phyloP scores from a whole-genome alignment of 2,113 vertebrate genomes.

The Ceyx margarethae region DNA sequence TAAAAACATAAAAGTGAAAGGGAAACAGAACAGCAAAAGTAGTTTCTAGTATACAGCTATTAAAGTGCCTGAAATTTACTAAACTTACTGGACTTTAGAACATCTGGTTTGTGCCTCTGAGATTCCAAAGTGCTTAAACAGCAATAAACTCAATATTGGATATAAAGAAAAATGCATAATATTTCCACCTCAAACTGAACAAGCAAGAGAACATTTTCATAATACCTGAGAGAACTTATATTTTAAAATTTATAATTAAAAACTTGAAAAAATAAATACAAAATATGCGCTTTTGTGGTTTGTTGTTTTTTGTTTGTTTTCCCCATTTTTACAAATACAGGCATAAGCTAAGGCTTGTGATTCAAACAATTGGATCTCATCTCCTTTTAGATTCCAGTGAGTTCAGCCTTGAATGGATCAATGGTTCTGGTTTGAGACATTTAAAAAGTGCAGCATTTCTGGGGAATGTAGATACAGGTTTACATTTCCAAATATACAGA shows the following conservation, averaged over 20 bases:
- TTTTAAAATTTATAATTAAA: not conserved
- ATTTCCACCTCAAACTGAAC: not conserved
- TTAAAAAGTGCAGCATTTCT: not conserved
- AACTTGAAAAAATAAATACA: not conserved
- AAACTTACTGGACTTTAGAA: conserved; percentile 28
- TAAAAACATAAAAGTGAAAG: conserved; percentile 55
- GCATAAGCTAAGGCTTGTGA: not conserved
- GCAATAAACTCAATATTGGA: not conserved
- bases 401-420: not conserved
- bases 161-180: not conserved
- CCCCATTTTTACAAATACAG: not conserved
- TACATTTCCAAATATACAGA: not conserved
- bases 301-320: not conserved
- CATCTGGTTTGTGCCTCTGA: conserved; percentile 21
- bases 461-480: not conserved
- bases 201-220: conserved; percentile 10
- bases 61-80: conserved; percentile 33
- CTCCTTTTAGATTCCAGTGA: not conserved
- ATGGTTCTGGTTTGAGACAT: not conserved
- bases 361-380: not conserved
- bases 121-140: conserved; percentile 49
- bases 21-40: conserved; percentile 16
- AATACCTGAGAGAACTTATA: not conserved
- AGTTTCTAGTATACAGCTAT: conserved; percentile 31
- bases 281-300: not conserved